phyloP scores from a whole-genome alignment of 1,140 invertebrate species.

The Diprion similis region DNA sequence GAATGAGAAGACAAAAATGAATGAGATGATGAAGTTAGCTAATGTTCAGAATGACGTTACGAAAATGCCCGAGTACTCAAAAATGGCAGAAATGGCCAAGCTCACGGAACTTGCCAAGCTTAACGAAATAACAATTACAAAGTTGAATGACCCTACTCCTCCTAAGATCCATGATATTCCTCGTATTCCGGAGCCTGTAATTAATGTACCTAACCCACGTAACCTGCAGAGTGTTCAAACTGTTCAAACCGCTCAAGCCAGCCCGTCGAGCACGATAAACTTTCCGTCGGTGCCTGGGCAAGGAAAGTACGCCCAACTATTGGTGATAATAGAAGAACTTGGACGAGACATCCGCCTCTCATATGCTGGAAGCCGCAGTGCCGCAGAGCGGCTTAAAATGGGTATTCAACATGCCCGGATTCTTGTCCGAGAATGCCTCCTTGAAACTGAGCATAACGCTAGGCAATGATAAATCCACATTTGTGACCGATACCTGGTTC shows the following conservation, averaged over 20 bases:
- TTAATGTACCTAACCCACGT: slow-evolving; percentile 60
- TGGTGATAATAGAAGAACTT: slow-evolving; percentile 85
- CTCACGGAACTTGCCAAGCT: slow-evolving; percentile 57
- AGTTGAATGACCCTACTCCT: slow-evolving; percentile 53
- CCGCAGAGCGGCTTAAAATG: slow-evolving; percentile 79
- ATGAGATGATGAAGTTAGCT: slow-evolving; percentile 60
- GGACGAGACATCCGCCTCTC: slow-evolving; percentile 82
- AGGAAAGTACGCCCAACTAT: slow-evolving; percentile 77
- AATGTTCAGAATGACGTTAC: slow-evolving; percentile 58
- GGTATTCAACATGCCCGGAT: slow-evolving; percentile 82
- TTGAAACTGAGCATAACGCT: slow-evolving; percentile 80
- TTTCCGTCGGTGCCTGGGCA: slow-evolving; percentile 57
- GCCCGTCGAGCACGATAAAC: slow-evolving; percentile 55
- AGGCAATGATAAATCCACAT: slow-evolving; percentile 60
- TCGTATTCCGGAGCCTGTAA: slow-evolving; percentile 59
- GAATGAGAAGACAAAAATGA: slow-evolving; percentile 60
- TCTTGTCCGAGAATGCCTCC: slow-evolving; percentile 81
- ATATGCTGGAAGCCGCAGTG: slow-evolving; percentile 82
- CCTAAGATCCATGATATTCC: slow-evolving; percentile 48
- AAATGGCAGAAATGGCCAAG: slow-evolving; percentile 60
- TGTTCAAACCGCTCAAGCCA: slow-evolving; percentile 51
- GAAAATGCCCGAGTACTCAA: slow-evolving; percentile 56
- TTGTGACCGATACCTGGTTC: not conserved
- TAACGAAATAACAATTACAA: slow-evolving; percentile 60
- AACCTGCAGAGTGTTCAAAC: slow-evolving; percentile 56